These are phyloP conservation scores for Turritopsis dohrnii DNA, from an alignment of 30 jellyfish, hydroid and myxozoan genomes.

Conservation along the genomic window DNA sequence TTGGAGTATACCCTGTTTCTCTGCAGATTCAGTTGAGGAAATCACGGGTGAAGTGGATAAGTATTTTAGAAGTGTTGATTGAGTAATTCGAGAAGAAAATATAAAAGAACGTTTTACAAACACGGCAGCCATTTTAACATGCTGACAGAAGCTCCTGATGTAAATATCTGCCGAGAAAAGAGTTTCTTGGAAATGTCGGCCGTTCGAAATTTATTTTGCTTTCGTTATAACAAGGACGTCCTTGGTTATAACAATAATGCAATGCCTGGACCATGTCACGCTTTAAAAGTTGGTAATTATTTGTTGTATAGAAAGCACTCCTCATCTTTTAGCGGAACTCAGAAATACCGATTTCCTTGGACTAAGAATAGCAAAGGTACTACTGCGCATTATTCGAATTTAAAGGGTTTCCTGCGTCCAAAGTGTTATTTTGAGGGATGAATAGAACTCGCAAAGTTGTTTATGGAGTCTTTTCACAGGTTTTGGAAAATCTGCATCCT, in stretches of 20 bases:
- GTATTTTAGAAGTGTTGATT: neutral
- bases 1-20: constrained; percentile 19
- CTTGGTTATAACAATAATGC: neutral
- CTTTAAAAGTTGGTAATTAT: neutral
- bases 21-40: neutral
- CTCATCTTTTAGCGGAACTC: neutral
- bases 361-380: neutral
- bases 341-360: neutral
- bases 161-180: neutral
- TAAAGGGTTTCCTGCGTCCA: too few species aligned
- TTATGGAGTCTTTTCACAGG: too few species aligned
- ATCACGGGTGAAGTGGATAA: neutral
- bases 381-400: too few species aligned
- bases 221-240: too few species aligned
- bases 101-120: neutral
- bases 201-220: neutral
- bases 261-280: neutral
- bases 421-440: too few species aligned
- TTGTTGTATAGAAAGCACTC: neutral
- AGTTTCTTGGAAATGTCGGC: neutral
- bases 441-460: too few species aligned
- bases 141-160: neutral
- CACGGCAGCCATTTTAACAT: neutral
- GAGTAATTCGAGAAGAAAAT: neutral
- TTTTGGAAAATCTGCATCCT: too few species aligned